Evolutionary conservation across 2,888 invertebrate genomes (phyloP), one percentile per base, ranked within the genome.

Genomic region (Tachina fera): DNA sequence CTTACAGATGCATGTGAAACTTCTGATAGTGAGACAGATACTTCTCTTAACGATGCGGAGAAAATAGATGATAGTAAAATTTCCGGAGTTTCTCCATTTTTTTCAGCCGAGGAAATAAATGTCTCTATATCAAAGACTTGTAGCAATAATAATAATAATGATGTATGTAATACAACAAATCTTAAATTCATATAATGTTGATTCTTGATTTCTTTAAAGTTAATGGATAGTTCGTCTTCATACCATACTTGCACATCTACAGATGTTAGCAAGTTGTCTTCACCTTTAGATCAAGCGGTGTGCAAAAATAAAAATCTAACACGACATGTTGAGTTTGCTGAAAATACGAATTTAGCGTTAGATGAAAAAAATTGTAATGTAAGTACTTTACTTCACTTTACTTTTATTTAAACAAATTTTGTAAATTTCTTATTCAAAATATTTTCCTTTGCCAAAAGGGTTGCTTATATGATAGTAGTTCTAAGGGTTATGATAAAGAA

Each of bases 31-130:
- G 93, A 93, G 87, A 90, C 91, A 4, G 93, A 92, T 75, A 90
- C 90, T 0, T 92, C 92, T 9, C 83, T 89, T 0, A 91, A 90
- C 22, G 90, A 91, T 61, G 89, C 89, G 0, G 92, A 92, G 31
- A 91, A 90, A 84, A 89, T 39, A 47, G 92, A 93, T 89, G 94
- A 93, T 72, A 94, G 93, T 75, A 92, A 93, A 87, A 93, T 97
- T 83, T 96, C 97, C 39, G 97, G 97, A 1, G 94, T 96, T 16
- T 95, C 95, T 75, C 96, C 96, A 0, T 96, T 96, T 89, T 94
- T 95, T 89, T 96, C 96, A 72, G 95, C 95, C 6, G 96, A 96
- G 85, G 95, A 95, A 89, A 93, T 95, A 14, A 90, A 92, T 68
- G 86, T 91, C 0, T 91, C 92, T 3, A 87, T 90, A 13, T 84